phyloP scores from a whole-genome alignment of 2,888 invertebrate genomes.

The Blomia tropicalis region DNA sequence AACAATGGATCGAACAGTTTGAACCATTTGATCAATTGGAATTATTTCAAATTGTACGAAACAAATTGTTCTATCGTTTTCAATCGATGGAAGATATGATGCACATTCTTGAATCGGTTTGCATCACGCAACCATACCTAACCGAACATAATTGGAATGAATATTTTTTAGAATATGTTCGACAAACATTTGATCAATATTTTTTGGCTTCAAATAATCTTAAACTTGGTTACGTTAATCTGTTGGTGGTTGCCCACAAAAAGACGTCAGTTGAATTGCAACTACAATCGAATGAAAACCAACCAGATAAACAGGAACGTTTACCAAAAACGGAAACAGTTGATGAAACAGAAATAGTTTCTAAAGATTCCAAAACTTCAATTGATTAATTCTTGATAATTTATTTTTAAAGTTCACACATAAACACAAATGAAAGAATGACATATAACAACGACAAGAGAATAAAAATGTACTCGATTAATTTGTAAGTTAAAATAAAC shows the following conservation, averaged over 20 bases:
- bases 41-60: background rate
- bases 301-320: too few species aligned
- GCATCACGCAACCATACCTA: background rate
- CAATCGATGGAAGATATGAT: slow-evolving; percentile 2
- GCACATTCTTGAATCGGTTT: slow-evolving; percentile 4
- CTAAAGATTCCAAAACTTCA: too few species aligned
- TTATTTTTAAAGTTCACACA: too few species aligned
- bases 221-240: background rate
- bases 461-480: too few species aligned
- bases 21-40: background rate
- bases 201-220: background rate
- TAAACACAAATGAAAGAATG: too few species aligned
- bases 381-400: too few species aligned
- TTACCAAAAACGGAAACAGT: too few species aligned
- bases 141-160: background rate
- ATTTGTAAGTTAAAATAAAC: too few species aligned
- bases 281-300: too few species aligned
- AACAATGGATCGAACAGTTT: slow-evolving; percentile 4
- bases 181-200: background rate
- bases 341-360: too few species aligned
- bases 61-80: slow-evolving; percentile 7
- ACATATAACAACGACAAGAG: too few species aligned
- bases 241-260: slow-evolving; percentile 10
- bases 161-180: background rate
- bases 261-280: too few species aligned